These are phyloP conservation scores for Homarus americanus DNA, from an alignment of 1,140 invertebrate species.

Conservation along the genomic window DNA sequence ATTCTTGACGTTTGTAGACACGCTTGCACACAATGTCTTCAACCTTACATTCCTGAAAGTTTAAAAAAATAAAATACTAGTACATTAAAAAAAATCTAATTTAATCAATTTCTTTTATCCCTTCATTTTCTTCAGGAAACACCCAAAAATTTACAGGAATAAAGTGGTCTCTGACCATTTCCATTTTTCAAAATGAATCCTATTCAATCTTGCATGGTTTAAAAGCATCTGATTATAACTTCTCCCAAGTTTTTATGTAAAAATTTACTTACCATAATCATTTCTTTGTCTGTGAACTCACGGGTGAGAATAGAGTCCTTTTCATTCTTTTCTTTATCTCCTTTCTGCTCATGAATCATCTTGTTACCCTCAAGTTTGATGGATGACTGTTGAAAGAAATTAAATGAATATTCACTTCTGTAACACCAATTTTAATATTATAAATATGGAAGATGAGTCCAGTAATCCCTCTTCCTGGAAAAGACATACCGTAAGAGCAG, in stretches of 20 bases:
- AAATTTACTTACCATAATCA: constrained; percentile 75
- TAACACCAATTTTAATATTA: not conserved
- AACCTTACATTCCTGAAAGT: constrained; percentile 84
- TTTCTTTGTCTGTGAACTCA: constrained; percentile 75
- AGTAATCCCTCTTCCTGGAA: no score
- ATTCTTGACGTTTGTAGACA: constrained; percentile 82
- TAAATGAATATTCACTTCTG: not conserved
- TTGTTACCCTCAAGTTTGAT: constrained; percentile 75
- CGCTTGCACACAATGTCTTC: constrained; percentile 86
- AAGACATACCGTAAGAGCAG: no score
- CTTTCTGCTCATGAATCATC: constrained; percentile 71
- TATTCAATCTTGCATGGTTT: no score
- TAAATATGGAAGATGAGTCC: no score
- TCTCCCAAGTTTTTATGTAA: no score
- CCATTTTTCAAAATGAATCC: no score
- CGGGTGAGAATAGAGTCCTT: constrained; percentile 68
- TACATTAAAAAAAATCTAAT: no score
- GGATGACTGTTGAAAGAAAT: constrained; percentile 65
- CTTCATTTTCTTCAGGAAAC: no score
- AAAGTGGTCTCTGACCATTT: no score
- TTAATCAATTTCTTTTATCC: no score
- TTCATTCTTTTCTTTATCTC: constrained; percentile 72
- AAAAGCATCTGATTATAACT: no score
- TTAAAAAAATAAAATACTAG: constrained; percentile 49
- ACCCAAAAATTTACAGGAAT: no score